A percentile compares a stretch with the other conserved stretches of the same genome.
These are phyloP conservation scores for Eurytoma californica DNA, from an alignment of 2,888 invertebrate genomes.

Conservation along the genomic window DNA sequence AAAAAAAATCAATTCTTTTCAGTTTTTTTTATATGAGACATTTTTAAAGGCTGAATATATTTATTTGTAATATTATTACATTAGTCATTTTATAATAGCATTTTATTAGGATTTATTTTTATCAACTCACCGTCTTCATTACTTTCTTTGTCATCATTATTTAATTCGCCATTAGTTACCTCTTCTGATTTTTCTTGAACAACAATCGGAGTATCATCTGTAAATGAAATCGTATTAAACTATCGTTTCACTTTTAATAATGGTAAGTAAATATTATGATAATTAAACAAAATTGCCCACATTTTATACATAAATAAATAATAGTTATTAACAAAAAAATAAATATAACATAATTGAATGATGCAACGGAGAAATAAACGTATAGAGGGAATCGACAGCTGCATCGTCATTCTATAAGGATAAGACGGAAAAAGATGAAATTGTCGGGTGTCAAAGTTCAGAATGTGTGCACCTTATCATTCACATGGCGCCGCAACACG, in stretches of 20 bases:
- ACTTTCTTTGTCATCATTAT: slow-evolving; percentile 3
- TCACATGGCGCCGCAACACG: background rate
- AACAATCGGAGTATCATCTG: slow-evolving; percentile 29
- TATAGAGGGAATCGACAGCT: no score
- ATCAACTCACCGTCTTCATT: slow-evolving; percentile 33
- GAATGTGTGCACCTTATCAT: slow-evolving; percentile 2
- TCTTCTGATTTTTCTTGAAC: slow-evolving; percentile 27
- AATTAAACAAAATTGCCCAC: no score
- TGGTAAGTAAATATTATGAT: no score
- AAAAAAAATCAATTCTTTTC: slow-evolving; percentile 21
- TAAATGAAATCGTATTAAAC: background rate
- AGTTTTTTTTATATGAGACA: background rate
- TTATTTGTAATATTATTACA: background rate
- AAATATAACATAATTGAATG: no score
- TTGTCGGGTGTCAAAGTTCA: slow-evolving; percentile 2
- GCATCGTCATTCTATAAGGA: no score
- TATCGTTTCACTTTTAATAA: no score
- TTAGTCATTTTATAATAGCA: background rate
- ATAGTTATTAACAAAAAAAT: no score
- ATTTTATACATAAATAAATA: background rate
- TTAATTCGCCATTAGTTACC: slow-evolving; percentile 28
- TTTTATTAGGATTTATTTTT: background rate
- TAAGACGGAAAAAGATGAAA: slow-evolving; percentile 4
- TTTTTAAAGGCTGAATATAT: background rate
- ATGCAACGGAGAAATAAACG: no score